A percentile compares a stretch with the other conserved stretches of the same genome.
Conservation (phyloP, 2,113 vertebrate species). For the Cercopithecus mona region DNA sequence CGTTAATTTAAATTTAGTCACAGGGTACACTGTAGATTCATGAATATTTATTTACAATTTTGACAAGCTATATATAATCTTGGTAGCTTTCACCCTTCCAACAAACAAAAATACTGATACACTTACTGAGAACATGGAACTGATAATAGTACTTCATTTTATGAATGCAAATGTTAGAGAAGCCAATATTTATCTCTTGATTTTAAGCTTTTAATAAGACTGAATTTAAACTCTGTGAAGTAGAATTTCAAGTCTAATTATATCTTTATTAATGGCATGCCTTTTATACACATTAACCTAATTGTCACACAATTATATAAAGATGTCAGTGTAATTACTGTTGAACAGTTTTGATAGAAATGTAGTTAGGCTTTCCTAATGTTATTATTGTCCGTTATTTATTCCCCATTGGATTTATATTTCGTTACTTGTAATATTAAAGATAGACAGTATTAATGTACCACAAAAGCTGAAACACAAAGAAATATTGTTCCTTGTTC, state of each 20-base stretch:
- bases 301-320: not conserved
- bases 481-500: not conserved
- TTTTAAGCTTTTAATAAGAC: not conserved
- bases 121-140: not conserved
- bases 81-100: conserved; percentile 57
- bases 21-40: conserved; percentile 11
- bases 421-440: not conserved
- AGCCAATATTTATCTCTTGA: not conserved
- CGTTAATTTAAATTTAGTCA: conserved; percentile 55
- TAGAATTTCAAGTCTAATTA: not conserved
- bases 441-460: not conserved
- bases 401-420: not conserved
- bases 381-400: not conserved
- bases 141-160: not conserved
- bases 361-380: not conserved
- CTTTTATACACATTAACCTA: not conserved
- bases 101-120: not conserved
- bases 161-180: not conserved
- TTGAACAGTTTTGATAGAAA: not conserved
- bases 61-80: conserved; percentile 65
- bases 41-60: not conserved
- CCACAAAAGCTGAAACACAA: not conserved
- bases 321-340: not conserved
- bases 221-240: not conserved
- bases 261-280: not conserved